Percentiles rank a stretch among this genome's conserved stretches.
Evolutionary conservation across 2,113 vertebrate genomes (phyloP).

Genomic region (Tachysurus vachellii): DNA sequence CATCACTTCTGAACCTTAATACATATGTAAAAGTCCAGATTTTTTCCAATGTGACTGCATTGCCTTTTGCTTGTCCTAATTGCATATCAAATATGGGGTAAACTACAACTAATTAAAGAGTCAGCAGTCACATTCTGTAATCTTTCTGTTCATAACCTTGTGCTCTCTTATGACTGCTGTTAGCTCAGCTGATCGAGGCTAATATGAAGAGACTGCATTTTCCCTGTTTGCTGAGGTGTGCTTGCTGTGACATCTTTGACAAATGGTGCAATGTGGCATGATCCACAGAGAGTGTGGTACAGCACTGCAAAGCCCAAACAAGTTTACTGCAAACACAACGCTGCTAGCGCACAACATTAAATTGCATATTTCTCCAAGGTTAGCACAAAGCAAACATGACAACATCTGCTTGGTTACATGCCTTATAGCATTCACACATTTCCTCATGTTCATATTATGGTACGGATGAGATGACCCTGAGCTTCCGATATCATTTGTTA

Average conservation of each 20-base stretch:
- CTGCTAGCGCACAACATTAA: not conserved
- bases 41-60: constrained; percentile 35
- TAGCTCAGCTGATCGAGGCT: constrained; percentile 31
- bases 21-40: not conserved
- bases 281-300: constrained; percentile 49
- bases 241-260: constrained; percentile 56
- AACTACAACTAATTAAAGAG: constrained; percentile 48
- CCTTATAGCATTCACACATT: not conserved
- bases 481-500: not conserved
- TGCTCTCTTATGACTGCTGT: constrained; percentile 39
- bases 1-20: not conserved
- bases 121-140: constrained; percentile 35
- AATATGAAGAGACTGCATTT: constrained; percentile 51
- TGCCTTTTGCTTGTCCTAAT: constrained; percentile 21
- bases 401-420: not conserved
- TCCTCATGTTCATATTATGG: not conserved
- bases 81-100: constrained; percentile 35
- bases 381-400: constrained; percentile 25
- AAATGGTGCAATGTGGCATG: constrained; percentile 56
- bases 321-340: constrained; percentile 36
- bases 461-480: not conserved
- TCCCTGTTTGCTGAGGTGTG: constrained; percentile 55
- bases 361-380: constrained; percentile 7
- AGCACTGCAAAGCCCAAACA: constrained; percentile 45
- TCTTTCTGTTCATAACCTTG: constrained; percentile 56